Evolutionary conservation across 2,888 invertebrate species (phyloP), one percentile per base, ranked within the genome.

Genomic region (Thecocarcelia acutangulata): DNA sequence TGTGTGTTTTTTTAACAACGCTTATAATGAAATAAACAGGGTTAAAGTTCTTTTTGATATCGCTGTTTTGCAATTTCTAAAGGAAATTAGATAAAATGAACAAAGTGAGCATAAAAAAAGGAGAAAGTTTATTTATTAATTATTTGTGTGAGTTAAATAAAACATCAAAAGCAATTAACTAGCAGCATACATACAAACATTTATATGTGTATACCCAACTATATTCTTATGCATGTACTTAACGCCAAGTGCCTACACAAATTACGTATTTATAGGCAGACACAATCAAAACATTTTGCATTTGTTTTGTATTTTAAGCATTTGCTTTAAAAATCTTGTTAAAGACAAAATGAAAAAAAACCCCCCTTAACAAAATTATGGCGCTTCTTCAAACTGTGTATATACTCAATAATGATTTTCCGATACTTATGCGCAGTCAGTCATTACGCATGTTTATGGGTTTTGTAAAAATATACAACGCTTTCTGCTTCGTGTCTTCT

Each of bases 391-490:
- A 42, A 52, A 24, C 28, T 72, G 70, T 78, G 58, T 72, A 72
- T 74, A 63, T 73, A 77, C 52, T 66, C 64, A 68, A 78, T 87
- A 87, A 89, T 88, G 87, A 87, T 88, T 89, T 88, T 88, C 87
- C 88, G 81, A 88, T 88, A 89, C 84, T 90, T 89, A 85, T 88
- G 90, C 90, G 90, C 90, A 90, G 87, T 83, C 85, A 75, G 76
- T 89, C 88, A 90, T 90, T 90, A 90, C 90, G 90, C 90, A 90
- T 86, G 87, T 88, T 90, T 89, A 89, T 89, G 87, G 84, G 85
- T 85, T 89, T 87, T 75, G 70, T 77, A n/a, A 72, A 66, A 63
- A 78, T 70, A 77, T 73, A 61, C n/a, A 54, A 33, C 6, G 33
- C 8, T 33, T 66, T 72, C 56, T 61, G 37, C 52, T 78, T 33